These are phyloP conservation scores for Limnephilus auricula DNA, from an alignment of 2,888 invertebrate species.

Conservation along the genomic window DNA sequence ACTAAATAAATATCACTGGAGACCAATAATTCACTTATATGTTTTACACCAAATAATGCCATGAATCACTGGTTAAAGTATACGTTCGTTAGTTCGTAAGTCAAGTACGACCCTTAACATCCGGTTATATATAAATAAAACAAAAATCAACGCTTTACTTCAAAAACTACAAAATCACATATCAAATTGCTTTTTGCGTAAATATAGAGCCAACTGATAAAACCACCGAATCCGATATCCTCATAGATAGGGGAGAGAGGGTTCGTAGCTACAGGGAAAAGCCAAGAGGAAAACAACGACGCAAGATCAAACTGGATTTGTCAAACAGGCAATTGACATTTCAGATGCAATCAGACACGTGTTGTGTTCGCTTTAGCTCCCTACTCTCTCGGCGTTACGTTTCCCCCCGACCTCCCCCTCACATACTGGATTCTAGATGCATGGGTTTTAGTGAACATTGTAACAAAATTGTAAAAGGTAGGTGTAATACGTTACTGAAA, in stretches of 20 bases:
- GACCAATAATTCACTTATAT: no score
- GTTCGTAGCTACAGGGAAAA: slow-evolving; percentile 30
- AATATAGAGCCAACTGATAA: slow-evolving; percentile 30
- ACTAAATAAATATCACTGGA: no score
- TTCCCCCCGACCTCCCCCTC: neutral
- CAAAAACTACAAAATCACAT: neutral
- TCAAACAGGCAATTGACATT: slow-evolving; percentile 66
- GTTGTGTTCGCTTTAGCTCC: slow-evolving; percentile 62
- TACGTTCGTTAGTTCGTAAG: no score
- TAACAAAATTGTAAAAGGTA: neutral
- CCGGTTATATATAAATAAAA: no score
- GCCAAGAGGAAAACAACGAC: slow-evolving; percentile 38
- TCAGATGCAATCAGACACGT: slow-evolving; percentile 66
- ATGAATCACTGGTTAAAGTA: no score
- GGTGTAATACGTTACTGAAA: neutral
- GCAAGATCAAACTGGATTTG: slow-evolving; percentile 65
- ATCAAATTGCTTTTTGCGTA: neutral
- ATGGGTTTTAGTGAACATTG: neutral
- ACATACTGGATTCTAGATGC: neutral
- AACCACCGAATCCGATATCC: slow-evolving; percentile 36
- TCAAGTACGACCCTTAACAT: no score
- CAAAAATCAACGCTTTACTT: no score
- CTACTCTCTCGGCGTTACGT: slow-evolving; percentile 16
- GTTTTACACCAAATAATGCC: no score
- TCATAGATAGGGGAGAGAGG: neutral